Evolutionary conservation across 2,888 invertebrate species (phyloP), one percentile per base, ranked within the genome.

Genomic region (Nemoura dubitans): DNA sequence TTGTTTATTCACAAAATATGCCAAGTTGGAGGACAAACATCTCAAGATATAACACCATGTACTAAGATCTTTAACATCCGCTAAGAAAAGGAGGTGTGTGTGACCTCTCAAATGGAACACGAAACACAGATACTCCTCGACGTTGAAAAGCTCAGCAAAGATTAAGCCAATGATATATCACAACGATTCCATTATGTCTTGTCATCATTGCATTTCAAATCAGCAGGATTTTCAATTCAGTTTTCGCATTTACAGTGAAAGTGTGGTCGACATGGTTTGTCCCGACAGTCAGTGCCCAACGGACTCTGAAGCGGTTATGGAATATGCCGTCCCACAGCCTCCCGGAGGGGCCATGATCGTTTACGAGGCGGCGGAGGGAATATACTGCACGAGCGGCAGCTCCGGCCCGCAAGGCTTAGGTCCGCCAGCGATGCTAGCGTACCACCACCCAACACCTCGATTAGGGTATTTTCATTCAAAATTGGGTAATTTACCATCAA

Each of bases 361-460:
- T 26, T 88, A 7, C 88, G 87, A 88, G 82, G 86, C 87, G 84
- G 87, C 86, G 87, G 85, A 86, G 43, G 86, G 88, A 89, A 90
- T 88, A 88, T 78, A 85, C 85, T 90, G 91, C 90, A 90, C 90
- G 88, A 89, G 77, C 89, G 90, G 88, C 91, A 91, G 91, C 91
- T 91, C 91, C 89, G 86, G 83, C 90, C 91, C 90, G 90, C 90
- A 88, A 82, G 80, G 76, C 28, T 27, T 84, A 84, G 84, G 26
- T 28, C 42, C 28, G 16, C 59, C 59, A 42, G 86, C 42, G 27
- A 21, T 10, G 59, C 84, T 28, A 21, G 84, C 14, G 25, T 59
- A 27, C 26, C 84, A 84, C 76, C 27, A 29, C 84, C 59, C 76
- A 84, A 3, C 59, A 27, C 84, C 59, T 84, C 84, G 84, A 25